phyloP scores from a whole-genome alignment of 2,113 vertebrate genomes.

The Caranx melampygus region DNA sequence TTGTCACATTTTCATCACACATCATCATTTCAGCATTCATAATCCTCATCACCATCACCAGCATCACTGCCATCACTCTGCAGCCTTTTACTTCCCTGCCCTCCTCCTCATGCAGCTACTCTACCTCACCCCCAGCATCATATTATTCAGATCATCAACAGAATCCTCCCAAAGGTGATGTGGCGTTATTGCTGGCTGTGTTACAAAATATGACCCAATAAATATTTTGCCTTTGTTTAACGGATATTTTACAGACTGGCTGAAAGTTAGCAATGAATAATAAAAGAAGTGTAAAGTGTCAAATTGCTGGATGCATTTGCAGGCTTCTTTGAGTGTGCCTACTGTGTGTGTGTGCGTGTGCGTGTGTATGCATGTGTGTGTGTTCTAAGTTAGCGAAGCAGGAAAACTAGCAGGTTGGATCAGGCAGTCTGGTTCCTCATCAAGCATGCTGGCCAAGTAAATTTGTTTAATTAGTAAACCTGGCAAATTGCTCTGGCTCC shows the following conservation, averaged over 20 bases:
- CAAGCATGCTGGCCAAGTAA: slow-evolving; percentile 69
- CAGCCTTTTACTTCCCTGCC: slow-evolving; percentile 20
- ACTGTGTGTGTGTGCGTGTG: slow-evolving; percentile 21
- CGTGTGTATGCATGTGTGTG: slow-evolving; percentile 21
- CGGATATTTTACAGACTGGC: slow-evolving; percentile 41
- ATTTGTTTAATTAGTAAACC: slow-evolving; percentile 82
- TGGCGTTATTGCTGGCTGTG: slow-evolving; percentile 28
- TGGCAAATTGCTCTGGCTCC: slow-evolving; percentile 71
- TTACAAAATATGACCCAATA: slow-evolving; percentile 55
- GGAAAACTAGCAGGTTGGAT: slow-evolving; percentile 68
- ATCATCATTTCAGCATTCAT: slow-evolving; percentile 27
- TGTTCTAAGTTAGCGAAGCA: slow-evolving; percentile 52
- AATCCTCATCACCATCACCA: slow-evolving; percentile 17
- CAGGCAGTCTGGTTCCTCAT: slow-evolving; percentile 66
- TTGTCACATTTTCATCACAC: slow-evolving; percentile 1
- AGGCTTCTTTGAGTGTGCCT: slow-evolving; percentile 21
- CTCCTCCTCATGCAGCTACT: slow-evolving; percentile 22
- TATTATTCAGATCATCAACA: slow-evolving; percentile 39
- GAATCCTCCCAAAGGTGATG: slow-evolving; percentile 38
- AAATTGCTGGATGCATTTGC: slow-evolving; percentile 38
- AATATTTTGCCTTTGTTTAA: slow-evolving; percentile 57
- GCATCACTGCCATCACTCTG: slow-evolving; percentile 17
- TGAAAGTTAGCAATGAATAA: slow-evolving; percentile 48
- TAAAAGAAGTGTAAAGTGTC: slow-evolving; percentile 35
- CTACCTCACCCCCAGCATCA: slow-evolving; percentile 11